Percentiles rank a stretch among this genome's conserved stretches.
phyloP scores from a whole-genome alignment of 2,888 invertebrate species.

The Cephus runcator region DNA sequence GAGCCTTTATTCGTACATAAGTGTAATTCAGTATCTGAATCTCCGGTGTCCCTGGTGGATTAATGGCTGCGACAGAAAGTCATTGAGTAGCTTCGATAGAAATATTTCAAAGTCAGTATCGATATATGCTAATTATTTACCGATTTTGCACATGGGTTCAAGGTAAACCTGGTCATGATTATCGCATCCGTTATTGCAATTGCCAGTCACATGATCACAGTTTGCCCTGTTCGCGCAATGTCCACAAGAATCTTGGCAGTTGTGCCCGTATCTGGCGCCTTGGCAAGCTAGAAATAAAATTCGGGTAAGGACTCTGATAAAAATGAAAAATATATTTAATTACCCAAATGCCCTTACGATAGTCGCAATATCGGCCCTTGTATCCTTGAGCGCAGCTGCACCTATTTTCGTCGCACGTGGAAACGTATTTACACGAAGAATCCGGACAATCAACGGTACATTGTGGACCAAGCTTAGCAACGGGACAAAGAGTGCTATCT shows the following conservation, averaged over 20 bases:
- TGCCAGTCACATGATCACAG: constrained; percentile 35
- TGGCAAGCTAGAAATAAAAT: constrained; percentile 31
- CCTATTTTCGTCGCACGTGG: constrained; percentile 32
- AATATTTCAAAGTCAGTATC: no score
- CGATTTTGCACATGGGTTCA: constrained; percentile 37
- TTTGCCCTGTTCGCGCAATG: constrained; percentile 19
- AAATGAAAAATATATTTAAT: background rate
- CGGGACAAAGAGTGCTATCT: constrained; percentile 21
- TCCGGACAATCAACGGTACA: constrained; percentile 30
- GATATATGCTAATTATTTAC: constrained; percentile 23
- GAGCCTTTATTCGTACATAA: no score
- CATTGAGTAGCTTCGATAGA: no score
- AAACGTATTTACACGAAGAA: constrained; percentile 23
- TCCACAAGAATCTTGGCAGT: constrained; percentile 41
- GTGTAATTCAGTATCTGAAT: constrained; percentile 8
- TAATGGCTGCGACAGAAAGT: background rate
- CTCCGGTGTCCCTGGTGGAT: constrained; percentile 15
- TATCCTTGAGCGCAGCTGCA: constrained; percentile 41
- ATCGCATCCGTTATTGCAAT: constrained; percentile 31
- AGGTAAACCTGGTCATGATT: constrained; percentile 13
- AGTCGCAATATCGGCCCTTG: constrained; percentile 17
- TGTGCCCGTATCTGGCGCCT: constrained; percentile 38
- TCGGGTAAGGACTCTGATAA: no score
- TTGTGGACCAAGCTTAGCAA: constrained; percentile 30
- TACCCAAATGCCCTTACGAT: constrained; percentile 21